These are phyloP conservation scores for Chiridota heheva DNA, from an alignment of 35 echinoderm and acorn worm species.

Conservation along the genomic window DNA sequence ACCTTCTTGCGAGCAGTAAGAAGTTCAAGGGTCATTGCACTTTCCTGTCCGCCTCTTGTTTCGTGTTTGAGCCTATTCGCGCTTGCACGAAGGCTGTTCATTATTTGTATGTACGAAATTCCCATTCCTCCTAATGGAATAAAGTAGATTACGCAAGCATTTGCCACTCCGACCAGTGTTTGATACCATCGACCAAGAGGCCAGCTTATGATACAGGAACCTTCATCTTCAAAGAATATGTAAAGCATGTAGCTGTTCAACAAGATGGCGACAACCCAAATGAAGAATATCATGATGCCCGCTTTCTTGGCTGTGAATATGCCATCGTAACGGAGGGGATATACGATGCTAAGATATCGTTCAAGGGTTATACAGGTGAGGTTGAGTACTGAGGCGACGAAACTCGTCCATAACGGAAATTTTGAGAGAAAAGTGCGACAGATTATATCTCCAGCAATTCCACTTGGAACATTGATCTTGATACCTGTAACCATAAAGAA, in stretches of 20 bases:
- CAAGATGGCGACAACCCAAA: slow-evolving; percentile 74
- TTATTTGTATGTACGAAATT: slow-evolving; percentile 72
- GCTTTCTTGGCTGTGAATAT: slow-evolving; percentile 67
- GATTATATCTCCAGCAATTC: slow-evolving; percentile 62
- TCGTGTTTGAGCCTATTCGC: slow-evolving; percentile 44
- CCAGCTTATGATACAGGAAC: slow-evolving; percentile 61
- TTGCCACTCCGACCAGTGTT: slow-evolving; percentile 72
- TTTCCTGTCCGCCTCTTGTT: slow-evolving; percentile 23
- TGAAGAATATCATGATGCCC: slow-evolving; percentile 57
- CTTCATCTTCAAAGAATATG: slow-evolving; percentile 57
- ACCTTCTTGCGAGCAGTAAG: slow-evolving; percentile 77
- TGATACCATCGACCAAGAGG: slow-evolving; percentile 48
- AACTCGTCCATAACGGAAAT: slow-evolving; percentile 86
- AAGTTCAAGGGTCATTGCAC: slow-evolving; percentile 61
- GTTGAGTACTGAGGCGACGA: slow-evolving; percentile 79
- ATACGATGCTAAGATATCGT: slow-evolving; percentile 79
- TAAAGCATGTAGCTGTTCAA: slow-evolving; percentile 89
- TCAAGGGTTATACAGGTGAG: slow-evolving; percentile 86
- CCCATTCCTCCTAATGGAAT: slow-evolving; percentile 79
- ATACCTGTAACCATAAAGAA: slow-evolving; percentile 47
- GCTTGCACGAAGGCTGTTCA: slow-evolving; percentile 61
- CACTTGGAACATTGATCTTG: slow-evolving; percentile 62
- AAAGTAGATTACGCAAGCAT: slow-evolving; percentile 84
- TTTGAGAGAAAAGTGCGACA: slow-evolving; percentile 88
- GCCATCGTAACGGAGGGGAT: slow-evolving; percentile 64